Evolutionary conservation across 2,113 vertebrate species (phyloP), one percentile per base, ranked within the genome.

Genomic region (Lophotis ruficrista): DNA sequence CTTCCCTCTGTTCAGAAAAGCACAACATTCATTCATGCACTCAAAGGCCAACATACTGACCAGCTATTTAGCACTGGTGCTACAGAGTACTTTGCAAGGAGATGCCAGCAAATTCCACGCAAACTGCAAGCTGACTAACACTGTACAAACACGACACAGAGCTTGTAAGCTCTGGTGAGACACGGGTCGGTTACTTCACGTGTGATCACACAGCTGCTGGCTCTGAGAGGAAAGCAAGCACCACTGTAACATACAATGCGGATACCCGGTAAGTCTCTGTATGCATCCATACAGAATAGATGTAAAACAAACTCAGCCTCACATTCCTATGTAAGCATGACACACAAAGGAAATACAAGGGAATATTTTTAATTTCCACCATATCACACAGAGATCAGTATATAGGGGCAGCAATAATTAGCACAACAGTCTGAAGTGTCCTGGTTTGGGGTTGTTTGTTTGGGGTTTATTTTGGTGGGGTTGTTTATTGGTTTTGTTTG

Each of bases 151-250:
- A 21, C 1, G 3, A 50, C 75, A 81, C 35, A 31, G 20, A 80
- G 47, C 53, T 30, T 11, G 43, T 37, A 51, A 64, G 50, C 43
- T 38, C 20, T n/a, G 28, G 28, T 45, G 24, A 58, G 43, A 43
- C 0, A 0, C 12, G 5, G 1, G 4, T 47, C 45, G 62, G 12
- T 30, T 70, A 37, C 25, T 76, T 70, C 62, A 47, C 11, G 8
- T 22, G 16, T n/a, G 35, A 21, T 70, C 24, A 22, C n/a, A 35
- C 51, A 53, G 58, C 45, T 78, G 53, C 71, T 41, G 58, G 24
- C 65, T 82, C 62, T 51, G 13, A 38, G 47, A 23, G 17, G 8
- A 78, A 64, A 64, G 72, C 19, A 83, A 83, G 33, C 20, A 57
- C 56, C n/a, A 51, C 69, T 7, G 6, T 38, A 77, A 48, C 30